These are phyloP conservation scores for Homarus americanus DNA, from an alignment of 1,140 invertebrate species.

Conservation along the genomic window DNA sequence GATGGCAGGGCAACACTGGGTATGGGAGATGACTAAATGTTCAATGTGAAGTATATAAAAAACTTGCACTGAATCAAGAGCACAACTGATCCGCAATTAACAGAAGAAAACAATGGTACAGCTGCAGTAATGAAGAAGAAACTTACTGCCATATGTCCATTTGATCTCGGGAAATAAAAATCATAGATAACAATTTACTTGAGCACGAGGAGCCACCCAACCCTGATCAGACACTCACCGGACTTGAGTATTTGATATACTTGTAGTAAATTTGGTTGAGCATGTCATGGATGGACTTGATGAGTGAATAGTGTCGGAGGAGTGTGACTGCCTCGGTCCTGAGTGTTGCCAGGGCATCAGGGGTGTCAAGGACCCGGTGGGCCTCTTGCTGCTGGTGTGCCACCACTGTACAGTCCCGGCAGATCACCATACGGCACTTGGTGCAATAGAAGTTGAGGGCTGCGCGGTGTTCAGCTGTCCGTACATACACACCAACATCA, in stretches of 20 bases:
- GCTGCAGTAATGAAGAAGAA: too few relatives aligned
- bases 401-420: slow-evolving; percentile 42
- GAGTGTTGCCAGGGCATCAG: slow-evolving; percentile 42
- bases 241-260: background rate
- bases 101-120: too few relatives aligned
- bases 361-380: slow-evolving; percentile 49
- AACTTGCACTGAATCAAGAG: too few relatives aligned
- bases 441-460: slow-evolving; percentile 45
- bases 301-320: slow-evolving; percentile 43
- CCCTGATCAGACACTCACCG: background rate
- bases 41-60: too few relatives aligned
- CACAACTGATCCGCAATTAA: too few relatives aligned
- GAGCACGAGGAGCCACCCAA: background rate
- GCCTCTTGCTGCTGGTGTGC: slow-evolving; percentile 6
- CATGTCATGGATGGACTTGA: slow-evolving; percentile 24
- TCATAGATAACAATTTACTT: too few relatives aligned
- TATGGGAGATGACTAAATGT: too few relatives aligned
- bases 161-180: too few relatives aligned
- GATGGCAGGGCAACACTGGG: too few relatives aligned
- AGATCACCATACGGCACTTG: slow-evolving; percentile 53
- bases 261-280: background rate
- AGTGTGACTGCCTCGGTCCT: slow-evolving; percentile 37
- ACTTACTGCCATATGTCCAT: too few relatives aligned
- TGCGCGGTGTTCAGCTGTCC: slow-evolving; percentile 25
- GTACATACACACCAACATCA: background rate